phyloP scores from a whole-genome alignment of 2,888 invertebrate genomes.

The Callosobruchus maculatus region DNA sequence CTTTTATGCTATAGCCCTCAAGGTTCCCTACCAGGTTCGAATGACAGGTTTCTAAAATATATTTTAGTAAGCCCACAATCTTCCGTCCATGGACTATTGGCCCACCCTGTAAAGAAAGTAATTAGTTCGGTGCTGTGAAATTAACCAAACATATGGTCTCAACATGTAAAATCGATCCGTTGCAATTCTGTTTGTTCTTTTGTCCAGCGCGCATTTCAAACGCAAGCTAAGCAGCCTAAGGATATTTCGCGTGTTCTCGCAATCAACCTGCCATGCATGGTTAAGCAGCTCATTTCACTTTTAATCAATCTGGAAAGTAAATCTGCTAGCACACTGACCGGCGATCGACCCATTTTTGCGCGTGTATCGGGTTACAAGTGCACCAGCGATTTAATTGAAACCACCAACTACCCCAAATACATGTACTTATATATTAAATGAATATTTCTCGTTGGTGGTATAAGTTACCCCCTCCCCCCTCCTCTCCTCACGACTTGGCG shows the following conservation, averaged over 20 bases:
- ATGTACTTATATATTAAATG: neutral
- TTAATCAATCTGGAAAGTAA: neutral
- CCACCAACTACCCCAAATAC: neutral
- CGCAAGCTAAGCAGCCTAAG: neutral
- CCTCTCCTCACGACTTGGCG: neutral
- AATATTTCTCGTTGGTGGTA: neutral
- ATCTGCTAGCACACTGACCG: neutral
- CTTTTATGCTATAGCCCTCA: too few relatives aligned
- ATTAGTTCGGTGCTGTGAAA: too few relatives aligned
- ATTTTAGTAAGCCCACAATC: too few relatives aligned
- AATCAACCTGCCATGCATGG: neutral
- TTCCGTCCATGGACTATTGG: too few relatives aligned
- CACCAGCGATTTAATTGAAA: neutral
- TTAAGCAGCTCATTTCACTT: neutral
- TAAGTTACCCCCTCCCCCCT: neutral
- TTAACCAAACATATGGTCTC: too few relatives aligned
- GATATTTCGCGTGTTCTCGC: neutral
- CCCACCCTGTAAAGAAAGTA: too few relatives aligned
- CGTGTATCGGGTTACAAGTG: neutral
- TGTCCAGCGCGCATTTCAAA: neutral
- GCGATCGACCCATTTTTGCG: neutral
- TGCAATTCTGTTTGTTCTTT: neutral
- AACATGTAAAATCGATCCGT: too few relatives aligned
- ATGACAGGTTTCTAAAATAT: too few relatives aligned
- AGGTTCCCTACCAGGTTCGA: too few relatives aligned